These are phyloP conservation scores for Psephotus haematonotus DNA, from an alignment of 2,113 vertebrate species.

Conservation along the genomic window DNA sequence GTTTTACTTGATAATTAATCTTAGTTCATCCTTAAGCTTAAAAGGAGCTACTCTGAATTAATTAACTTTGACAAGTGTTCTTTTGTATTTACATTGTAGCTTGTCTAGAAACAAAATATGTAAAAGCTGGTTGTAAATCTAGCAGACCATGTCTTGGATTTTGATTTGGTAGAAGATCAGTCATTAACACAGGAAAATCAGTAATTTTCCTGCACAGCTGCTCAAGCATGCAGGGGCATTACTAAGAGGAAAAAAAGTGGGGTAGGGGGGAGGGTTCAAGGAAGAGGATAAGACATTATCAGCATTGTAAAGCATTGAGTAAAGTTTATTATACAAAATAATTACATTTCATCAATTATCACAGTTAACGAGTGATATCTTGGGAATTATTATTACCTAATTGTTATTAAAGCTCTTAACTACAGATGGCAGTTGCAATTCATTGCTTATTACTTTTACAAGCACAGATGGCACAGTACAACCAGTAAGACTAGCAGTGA, in stretches of 20 bases:
- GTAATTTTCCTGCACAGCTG: constrained; percentile 46
- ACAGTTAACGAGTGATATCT: constrained; percentile 69
- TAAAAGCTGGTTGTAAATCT: constrained; percentile 3
- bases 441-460: constrained; percentile 67
- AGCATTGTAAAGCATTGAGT: constrained; percentile 71
- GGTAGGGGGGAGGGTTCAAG: too few species aligned
- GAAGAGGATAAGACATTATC: constrained; percentile 7
- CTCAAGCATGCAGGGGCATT: constrained; percentile 13
- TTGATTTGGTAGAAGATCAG: constrained; percentile 53
- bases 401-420: constrained; percentile 66
- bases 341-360: constrained; percentile 72
- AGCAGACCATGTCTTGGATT: not conserved
- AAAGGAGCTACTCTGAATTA: not conserved
- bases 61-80: not conserved
- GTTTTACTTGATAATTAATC: not conserved
- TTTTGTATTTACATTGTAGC: not conserved
- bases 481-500: constrained; percentile 62
- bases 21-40: not conserved
- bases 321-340: constrained; percentile 66
- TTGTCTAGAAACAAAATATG: not conserved
- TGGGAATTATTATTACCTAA: constrained; percentile 70
- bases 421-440: constrained; percentile 72
- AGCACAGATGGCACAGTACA: constrained; percentile 73
- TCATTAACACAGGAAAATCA: constrained; percentile 44
- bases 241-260: not conserved